Base-by-base conservation (phyloP, 2,888 invertebrate genomes). In the Xiphydria camelus region DNA sequence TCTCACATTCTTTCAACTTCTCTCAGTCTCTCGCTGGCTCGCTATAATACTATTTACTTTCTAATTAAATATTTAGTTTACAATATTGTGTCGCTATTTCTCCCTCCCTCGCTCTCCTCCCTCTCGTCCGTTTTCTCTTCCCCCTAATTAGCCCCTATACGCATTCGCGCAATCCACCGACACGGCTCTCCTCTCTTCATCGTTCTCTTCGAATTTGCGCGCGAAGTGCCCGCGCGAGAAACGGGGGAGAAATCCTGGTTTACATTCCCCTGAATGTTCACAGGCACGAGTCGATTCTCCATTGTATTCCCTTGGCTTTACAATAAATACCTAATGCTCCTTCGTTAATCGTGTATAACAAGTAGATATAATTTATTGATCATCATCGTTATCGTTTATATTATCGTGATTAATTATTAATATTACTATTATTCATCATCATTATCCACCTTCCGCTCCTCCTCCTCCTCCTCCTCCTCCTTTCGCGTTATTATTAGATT, bases 361-460 rank as follows among this genome's bases (percentile, higher is more conserved):
- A 41, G 21, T 20, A 20, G 32, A 41, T 32, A 21, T 38, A 22
- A 32, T 33, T 33, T 19, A 17, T 41, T 20, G 10, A 29, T 40
- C 14, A 33, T 10, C 17, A 21, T 21, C 21, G 21, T 41, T 33
- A 41, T 34, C 33, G 34, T 32, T 33, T 29, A 35, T 38, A 32
- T 45, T 35, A 36, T 43, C 14, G 6, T n/a, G 20, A 29, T 42
- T 40, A 46, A 37, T 44, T 36, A 43, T 41, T 17, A 25, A 45
- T 35, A 31, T 45, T 47, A 37, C 34, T 42, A 31, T 43, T 43
- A 31, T 35, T 51, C 48, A 39, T 51, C 40, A 44, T 46, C 33
- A 19, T 53, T 49, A 47, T 50, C 50, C 34, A 36, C 44, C 35
- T n/a, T n/a, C n/a, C n/a, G n/a, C n/a, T n/a, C n/a, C n/a, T n/a